Evolutionary conservation across 37 sponge, comb jelly and placozoan genomes (phyloP).

Genomic region (Agelas oroides): DNA sequence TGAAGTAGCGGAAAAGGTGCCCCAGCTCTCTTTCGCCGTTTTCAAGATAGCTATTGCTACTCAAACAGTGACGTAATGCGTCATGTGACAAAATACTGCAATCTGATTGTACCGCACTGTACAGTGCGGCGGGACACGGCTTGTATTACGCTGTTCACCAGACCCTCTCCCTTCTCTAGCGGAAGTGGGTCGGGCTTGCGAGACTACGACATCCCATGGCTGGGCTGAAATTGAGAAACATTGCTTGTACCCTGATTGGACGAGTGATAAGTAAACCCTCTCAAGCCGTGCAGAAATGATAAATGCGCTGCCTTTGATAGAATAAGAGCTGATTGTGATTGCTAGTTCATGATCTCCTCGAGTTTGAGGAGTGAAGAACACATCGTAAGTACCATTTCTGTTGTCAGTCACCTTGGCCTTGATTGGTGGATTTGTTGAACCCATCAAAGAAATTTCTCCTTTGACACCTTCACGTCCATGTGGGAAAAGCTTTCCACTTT

Average conservation of each 20-base stretch:
- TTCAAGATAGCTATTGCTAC: too few species aligned
- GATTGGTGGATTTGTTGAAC: neutral
- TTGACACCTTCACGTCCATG: slow-evolving; percentile 24
- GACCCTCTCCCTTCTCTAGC: too few species aligned
- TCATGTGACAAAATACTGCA: too few species aligned
- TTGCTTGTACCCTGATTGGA: neutral
- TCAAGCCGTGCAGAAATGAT: slow-evolving; percentile 9
- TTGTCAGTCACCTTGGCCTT: slow-evolving; percentile 10
- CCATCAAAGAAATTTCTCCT: slow-evolving; percentile 13
- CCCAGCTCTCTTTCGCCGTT: too few species aligned
- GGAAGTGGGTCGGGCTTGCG: too few species aligned
- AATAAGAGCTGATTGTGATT: slow-evolving; percentile 23
- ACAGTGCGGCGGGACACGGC: too few species aligned
- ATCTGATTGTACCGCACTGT: too few species aligned
- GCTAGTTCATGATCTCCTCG: slow-evolving; percentile 20
- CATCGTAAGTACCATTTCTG: slow-evolving; percentile 27
- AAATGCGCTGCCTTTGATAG: slow-evolving; percentile 38
- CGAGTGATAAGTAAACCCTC: neutral
- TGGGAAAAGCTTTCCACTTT: slow-evolving; percentile 18
- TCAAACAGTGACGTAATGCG: too few species aligned
- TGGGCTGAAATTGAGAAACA: neutral
- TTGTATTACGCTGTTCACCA: too few species aligned
- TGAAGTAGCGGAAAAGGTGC: too few species aligned
- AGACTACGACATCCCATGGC: slow-evolving; percentile 14
- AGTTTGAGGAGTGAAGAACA: slow-evolving; percentile 36